A percentile compares a stretch with the other conserved stretches of the same genome.
These are phyloP conservation scores for Brachionus manjavacas DNA, from an alignment of 1,140 invertebrate genomes.

Conservation along the genomic window DNA sequence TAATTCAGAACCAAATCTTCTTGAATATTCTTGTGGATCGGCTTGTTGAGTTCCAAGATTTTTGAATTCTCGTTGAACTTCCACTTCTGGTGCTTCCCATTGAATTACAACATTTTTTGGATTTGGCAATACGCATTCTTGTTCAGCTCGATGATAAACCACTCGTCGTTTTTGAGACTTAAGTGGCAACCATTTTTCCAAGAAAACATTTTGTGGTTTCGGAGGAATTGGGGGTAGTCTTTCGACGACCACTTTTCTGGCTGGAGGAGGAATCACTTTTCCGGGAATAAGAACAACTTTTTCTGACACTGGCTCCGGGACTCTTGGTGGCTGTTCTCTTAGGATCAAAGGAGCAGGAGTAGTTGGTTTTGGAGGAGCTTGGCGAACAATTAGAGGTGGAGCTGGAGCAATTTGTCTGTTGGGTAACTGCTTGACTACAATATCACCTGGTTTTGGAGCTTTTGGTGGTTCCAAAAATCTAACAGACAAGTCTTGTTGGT, in stretches of 20 bases:
- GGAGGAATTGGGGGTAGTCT: slow-evolving; percentile 35
- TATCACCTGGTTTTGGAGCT: slow-evolving; percentile 11
- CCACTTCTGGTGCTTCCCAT: slow-evolving; percentile 39
- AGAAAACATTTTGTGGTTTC: slow-evolving; percentile 22
- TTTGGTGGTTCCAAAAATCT: slow-evolving; percentile 38
- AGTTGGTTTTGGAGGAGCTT: slow-evolving; percentile 18
- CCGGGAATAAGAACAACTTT: slow-evolving; percentile 8
- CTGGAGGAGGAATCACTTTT: slow-evolving; percentile 25
- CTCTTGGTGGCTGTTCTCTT: slow-evolving; percentile 8
- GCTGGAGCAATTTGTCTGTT: slow-evolving; percentile 30
- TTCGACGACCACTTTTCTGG: slow-evolving; percentile 29
- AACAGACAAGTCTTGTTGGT: neutral
- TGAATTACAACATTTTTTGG: slow-evolving; percentile 38
- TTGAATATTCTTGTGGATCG: slow-evolving; percentile 22
- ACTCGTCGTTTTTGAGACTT: slow-evolving; percentile 10
- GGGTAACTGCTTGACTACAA: neutral
- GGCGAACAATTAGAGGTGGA: slow-evolving; percentile 28
- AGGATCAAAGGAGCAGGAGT: neutral
- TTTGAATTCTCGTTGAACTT: neutral
- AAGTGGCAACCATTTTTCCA: slow-evolving; percentile 41
- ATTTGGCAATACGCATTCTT: neutral
- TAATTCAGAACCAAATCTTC: slow-evolving; percentile 26
- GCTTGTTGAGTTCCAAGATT: slow-evolving; percentile 32
- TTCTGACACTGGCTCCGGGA: neutral
- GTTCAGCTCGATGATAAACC: neutral